phyloP scores from a whole-genome alignment of 2,797 vertebrate genomes.

The Moxostoma hubbsi region DNA sequence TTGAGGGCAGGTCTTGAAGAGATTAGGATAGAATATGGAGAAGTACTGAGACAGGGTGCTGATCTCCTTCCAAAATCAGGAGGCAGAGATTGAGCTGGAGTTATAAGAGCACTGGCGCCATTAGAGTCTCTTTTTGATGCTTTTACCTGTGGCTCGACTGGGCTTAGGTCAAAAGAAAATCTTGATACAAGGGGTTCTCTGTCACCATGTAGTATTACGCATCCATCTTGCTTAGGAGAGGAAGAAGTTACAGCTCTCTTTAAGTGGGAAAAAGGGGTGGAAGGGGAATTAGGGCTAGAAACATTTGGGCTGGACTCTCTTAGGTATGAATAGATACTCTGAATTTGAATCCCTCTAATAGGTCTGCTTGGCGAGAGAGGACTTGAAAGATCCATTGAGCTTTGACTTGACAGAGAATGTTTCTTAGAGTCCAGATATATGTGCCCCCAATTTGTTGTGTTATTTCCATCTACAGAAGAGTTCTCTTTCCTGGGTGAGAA shows the following conservation, averaged over 20 bases:
- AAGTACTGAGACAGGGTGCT: constrained; percentile 69
- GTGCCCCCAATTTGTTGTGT: constrained; percentile 65
- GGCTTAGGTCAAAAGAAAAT: constrained; percentile 59
- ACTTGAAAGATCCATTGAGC: constrained; percentile 38
- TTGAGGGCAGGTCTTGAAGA: constrained; percentile 67
- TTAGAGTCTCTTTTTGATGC: constrained; percentile 34
- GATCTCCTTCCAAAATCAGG: constrained; percentile 68
- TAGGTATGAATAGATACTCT: constrained; percentile 72
- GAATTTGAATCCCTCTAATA: constrained; percentile 47
- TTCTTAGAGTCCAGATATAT: constrained; percentile 62
- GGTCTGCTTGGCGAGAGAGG: constrained; percentile 56
- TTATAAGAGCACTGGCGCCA: constrained; percentile 14
- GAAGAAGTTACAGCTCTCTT: constrained; percentile 46
- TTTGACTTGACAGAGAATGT: constrained; percentile 46
- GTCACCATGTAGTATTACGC: neutral
- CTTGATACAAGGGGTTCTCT: constrained; percentile 32
- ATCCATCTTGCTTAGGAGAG: constrained; percentile 18
- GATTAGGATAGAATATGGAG: constrained; percentile 76
- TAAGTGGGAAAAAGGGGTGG: constrained; percentile 40
- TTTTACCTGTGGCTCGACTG: constrained; percentile 19
- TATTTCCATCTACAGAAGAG: constrained; percentile 55
- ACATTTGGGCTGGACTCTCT: constrained; percentile 61
- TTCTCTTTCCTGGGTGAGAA: constrained; percentile 54
- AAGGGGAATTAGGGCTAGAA: constrained; percentile 33
- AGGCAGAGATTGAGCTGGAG: constrained; percentile 64